Conservation (phyloP, 2,888 invertebrate species). For the Nephrotoma flavescens region DNA sequence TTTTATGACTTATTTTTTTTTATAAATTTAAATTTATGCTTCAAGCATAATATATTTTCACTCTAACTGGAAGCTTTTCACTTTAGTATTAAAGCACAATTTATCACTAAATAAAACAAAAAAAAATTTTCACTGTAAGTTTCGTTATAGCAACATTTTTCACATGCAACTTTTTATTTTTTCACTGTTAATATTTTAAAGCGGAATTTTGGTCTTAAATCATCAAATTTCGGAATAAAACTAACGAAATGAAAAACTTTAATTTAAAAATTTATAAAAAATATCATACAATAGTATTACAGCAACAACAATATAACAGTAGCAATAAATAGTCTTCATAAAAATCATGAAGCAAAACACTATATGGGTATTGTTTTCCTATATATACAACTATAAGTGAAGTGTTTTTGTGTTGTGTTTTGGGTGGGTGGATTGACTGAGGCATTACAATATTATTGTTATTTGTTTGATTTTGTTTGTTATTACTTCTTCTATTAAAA, state of each 20-base stretch:
- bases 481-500: not conserved
- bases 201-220: not conserved
- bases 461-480: not conserved
- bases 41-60: not conserved
- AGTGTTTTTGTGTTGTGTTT: not conserved
- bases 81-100: not conserved
- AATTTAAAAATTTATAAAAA: not conserved
- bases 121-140: not conserved
- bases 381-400: not conserved
- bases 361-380: conserved; percentile 2
- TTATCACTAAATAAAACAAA: not conserved
- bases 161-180: not conserved
- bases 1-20: not conserved
- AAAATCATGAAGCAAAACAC: conserved; percentile 3
- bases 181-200: not conserved
- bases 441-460: not conserved
- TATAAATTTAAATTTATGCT: not conserved
- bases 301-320: not conserved
- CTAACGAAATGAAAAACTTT: not conserved
- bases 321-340: not conserved
- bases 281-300: not conserved
- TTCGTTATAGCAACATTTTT: not conserved
- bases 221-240: not conserved
- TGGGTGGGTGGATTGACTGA: not conserved
- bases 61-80: not conserved